Percentiles rank a stretch among this genome's conserved stretches.
These are phyloP conservation scores for Myotis brandtii DNA, from an alignment of 2,113 vertebrate species.

Conservation along the genomic window DNA sequence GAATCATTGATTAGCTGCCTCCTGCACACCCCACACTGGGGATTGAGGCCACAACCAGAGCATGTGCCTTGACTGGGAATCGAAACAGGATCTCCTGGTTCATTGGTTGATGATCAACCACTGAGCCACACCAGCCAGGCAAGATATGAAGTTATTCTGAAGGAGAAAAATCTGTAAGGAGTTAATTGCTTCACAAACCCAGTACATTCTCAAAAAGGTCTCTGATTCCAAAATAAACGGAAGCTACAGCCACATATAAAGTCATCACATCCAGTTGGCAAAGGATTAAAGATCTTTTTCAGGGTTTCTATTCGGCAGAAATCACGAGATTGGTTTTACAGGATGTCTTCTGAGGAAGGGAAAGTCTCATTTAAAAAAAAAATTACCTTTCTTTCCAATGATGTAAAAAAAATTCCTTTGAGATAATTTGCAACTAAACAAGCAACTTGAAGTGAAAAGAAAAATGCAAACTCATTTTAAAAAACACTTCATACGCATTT, in stretches of 20 bases:
- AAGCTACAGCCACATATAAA: constrained; percentile 35
- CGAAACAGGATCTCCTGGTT: no score
- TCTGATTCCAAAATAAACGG: constrained; percentile 35
- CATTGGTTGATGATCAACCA: no score
- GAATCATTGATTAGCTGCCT: no score
- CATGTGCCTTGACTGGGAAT: no score
- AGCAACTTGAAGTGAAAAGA: constrained; percentile 69
- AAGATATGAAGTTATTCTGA: constrained; percentile 32
- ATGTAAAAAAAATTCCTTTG: constrained; percentile 49
- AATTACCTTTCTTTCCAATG: constrained; percentile 67
- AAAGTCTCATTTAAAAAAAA: constrained; percentile 63
- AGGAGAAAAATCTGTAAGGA: constrained; percentile 38
- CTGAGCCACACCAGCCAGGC: no score
- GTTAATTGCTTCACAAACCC: constrained; percentile 11
- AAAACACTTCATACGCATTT: constrained; percentile 57
- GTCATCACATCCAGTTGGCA: constrained; percentile 37
- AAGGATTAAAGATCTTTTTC: constrained; percentile 23
- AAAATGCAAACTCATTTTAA: constrained; percentile 69
- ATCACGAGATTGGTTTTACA: constrained; percentile 62
- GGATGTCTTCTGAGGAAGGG: constrained; percentile 55
- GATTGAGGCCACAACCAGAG: no score
- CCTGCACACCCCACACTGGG: no score
- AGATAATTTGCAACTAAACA: constrained; percentile 78
- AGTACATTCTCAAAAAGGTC: neutral
- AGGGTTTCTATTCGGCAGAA: constrained; percentile 17